Evolutionary conservation across 2,113 vertebrate genomes (phyloP), one percentile per base, ranked within the genome.

Genomic region (Panthera uncia): DNA sequence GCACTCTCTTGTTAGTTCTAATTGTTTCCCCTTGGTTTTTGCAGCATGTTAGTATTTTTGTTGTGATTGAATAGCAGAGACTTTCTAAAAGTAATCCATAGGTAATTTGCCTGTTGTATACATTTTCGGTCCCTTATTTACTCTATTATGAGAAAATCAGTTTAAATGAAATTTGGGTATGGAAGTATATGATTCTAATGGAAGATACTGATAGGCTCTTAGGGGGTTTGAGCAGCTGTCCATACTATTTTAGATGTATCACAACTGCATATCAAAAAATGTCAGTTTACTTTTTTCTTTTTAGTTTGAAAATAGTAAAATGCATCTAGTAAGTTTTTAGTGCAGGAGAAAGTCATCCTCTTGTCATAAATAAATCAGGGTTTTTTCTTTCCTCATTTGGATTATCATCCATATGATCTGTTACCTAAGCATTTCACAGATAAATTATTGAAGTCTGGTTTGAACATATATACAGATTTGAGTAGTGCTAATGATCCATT

Each of bases 251-350:
- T 48, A 68, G 45, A 55, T 95, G 11, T 66, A 66, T 79, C 63
- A 65, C 68, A 88, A 4, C 38, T 41, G n/a, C 65, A 7, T 66
- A 57, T 83, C 36, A 66, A 38, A 76, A 79, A 73, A 52, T 71
- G 29, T 61, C 57, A 65, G 71, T 50, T 97, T 48, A 33, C 38
- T 41, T n/a, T 81, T 91, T 76, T 45, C n/a, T 73, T 86, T 91
- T 25, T 89, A 61, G 38, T 95, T 95, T 74, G 55, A 92, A 90
- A 94, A 48, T 80, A 76, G 29, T 80, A 52, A 93, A 81, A 50
- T 86, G 41, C 33, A 79, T 65, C 69, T 91, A 29, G 14, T 52
- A 38, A 48, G 45, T 69, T 86, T 69, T 76, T 41, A 89, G n/a
- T 92, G 13, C 29, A 68, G 41, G 73, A 78, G 5, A 84, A 80